Percentiles rank a stretch among this genome's conserved stretches.
These are phyloP conservation scores for Blera fallax DNA, from an alignment of 2,888 invertebrate species.

Conservation along the genomic window DNA sequence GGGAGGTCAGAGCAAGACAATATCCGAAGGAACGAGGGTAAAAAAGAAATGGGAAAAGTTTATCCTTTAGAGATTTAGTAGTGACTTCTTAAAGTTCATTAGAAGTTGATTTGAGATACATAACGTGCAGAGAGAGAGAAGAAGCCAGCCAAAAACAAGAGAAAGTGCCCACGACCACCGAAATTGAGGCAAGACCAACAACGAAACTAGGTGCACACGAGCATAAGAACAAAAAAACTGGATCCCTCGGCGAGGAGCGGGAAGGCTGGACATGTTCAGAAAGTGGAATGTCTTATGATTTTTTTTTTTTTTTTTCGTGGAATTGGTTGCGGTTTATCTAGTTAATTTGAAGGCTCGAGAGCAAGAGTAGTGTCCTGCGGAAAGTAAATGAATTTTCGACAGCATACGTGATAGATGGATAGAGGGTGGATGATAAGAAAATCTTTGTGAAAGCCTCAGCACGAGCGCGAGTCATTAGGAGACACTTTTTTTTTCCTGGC, in stretches of 20 bases:
- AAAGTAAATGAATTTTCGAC: constrained; percentile 38
- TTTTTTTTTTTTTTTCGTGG: constrained; percentile 2
- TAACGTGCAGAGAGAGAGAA: constrained; percentile 28
- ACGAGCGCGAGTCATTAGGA: background rate
- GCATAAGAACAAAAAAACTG: background rate
- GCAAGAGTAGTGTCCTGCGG: background rate
- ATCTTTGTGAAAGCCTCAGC: background rate
- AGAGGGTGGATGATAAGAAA: background rate
- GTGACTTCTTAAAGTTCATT: constrained; percentile 72
- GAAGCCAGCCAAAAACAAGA: constrained; percentile 16
- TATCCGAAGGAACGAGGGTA: background rate
- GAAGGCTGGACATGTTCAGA: constrained; percentile 25
- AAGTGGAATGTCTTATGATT: constrained; percentile 30
- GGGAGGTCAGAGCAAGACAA: background rate
- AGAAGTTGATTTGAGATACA: constrained; percentile 71
- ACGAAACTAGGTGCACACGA: constrained; percentile 42
- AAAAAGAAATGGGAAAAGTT: constrained; percentile 65
- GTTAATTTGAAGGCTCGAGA: constrained; percentile 5
- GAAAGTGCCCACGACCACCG: constrained; percentile 8
- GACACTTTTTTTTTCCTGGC: background rate
- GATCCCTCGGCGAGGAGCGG: background rate
- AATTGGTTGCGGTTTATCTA: constrained; percentile 43
- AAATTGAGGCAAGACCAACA: constrained; percentile 1
- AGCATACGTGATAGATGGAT: constrained; percentile 27
- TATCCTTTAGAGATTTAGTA: constrained; percentile 70